Evolutionary conservation across 2,888 invertebrate species (phyloP).

Genomic region (Amphipyra berbera): DNA sequence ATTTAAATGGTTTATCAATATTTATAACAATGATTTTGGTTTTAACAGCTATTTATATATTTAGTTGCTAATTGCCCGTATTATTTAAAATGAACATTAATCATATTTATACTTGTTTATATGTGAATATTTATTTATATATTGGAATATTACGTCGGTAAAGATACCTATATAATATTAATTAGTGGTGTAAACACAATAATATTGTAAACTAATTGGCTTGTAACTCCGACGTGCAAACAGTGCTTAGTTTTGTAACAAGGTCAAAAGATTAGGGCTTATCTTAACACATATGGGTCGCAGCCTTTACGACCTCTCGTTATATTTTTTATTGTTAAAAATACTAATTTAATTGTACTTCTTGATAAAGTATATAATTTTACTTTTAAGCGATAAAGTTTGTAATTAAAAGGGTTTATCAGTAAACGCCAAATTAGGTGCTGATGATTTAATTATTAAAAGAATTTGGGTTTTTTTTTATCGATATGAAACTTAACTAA

Average conservation of each 20-base stretch:
- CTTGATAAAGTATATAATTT: conserved; percentile 39
- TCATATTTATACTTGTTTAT: conserved; percentile 40
- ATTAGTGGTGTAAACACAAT: conserved; percentile 57
- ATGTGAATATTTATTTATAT: conserved; percentile 23
- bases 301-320: conserved; percentile 54
- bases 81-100: conserved; percentile 35
- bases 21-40: conserved; percentile 22
- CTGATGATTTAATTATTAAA: conserved; percentile 46
- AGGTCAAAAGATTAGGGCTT: conserved; percentile 62
- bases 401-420: conserved; percentile 55
- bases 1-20: conserved; percentile 25
- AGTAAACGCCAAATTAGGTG: conserved; percentile 57
- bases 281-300: conserved; percentile 58
- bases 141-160: conserved; percentile 31
- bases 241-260: conserved; percentile 55
- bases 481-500: conserved; percentile 23
- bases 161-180: conserved; percentile 56
- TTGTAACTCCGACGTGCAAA: conserved; percentile 53
- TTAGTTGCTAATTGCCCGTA: conserved; percentile 49
- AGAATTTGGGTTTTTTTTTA: conserved; percentile 25
- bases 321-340: conserved; percentile 55
- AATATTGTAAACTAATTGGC: conserved; percentile 58
- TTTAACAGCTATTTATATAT: conserved; percentile 26
- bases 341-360: conserved; percentile 42
- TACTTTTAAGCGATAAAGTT: conserved; percentile 50